Evolutionary conservation across 2,888 invertebrate genomes (phyloP).

Genomic region (Pollenia labialis): DNA sequence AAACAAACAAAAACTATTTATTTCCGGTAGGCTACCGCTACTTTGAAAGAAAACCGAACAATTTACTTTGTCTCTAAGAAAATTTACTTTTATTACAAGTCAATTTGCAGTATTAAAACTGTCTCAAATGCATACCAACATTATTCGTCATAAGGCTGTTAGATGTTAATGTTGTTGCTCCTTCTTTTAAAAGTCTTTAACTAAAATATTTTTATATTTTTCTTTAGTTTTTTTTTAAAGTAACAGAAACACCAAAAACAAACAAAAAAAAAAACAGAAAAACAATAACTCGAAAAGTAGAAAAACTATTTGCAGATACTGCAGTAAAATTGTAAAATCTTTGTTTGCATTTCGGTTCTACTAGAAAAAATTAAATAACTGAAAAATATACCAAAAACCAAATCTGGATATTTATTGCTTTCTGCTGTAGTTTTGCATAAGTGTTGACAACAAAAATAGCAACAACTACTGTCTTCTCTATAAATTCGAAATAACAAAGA

Average conservation of each 20-base stretch:
- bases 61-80: neutral
- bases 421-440: neutral
- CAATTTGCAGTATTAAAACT: neutral
- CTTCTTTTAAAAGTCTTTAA: neutral
- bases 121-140: neutral
- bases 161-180: neutral
- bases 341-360: neutral
- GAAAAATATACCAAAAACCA: neutral
- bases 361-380: neutral
- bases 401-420: neutral
- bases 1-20: no score
- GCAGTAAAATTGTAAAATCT: neutral
- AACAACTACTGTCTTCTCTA: neutral
- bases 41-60: no score
- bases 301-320: neutral
- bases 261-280: neutral
- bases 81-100: neutral
- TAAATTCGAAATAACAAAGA: conserved; percentile 10
- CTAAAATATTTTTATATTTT: neutral
- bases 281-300: neutral
- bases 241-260: no score
- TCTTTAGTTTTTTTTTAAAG: no score
- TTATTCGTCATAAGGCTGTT: neutral
- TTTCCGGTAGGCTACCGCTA: no score
- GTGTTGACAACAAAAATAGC: conserved; percentile 1